Evolutionary conservation across 2,113 vertebrate species (phyloP).

Genomic region (Ptilonorhynchus violaceus): DNA sequence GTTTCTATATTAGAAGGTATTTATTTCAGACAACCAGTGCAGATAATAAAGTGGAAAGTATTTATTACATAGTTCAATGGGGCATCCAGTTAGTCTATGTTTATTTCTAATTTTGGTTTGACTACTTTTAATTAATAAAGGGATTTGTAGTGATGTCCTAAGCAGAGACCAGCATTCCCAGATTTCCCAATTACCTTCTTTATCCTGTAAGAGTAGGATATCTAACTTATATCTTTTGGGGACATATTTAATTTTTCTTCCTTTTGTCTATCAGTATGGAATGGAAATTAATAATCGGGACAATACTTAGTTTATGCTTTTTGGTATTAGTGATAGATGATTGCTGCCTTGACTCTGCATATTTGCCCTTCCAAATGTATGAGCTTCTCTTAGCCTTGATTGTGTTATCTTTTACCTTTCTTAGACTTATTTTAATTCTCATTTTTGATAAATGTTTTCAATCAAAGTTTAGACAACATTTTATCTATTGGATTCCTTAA

Average conservation of each 20-base stretch:
- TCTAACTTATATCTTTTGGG: not conserved
- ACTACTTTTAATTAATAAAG: not conserved
- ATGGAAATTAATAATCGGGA: not conserved
- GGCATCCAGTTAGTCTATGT: not conserved
- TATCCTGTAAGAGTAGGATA: not conserved
- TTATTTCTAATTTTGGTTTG: not conserved
- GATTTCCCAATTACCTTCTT: not conserved
- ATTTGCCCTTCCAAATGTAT: not conserved
- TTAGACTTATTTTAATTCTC: not conserved
- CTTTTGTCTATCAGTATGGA: not conserved
- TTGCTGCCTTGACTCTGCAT: not conserved
- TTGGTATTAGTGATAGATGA: not conserved
- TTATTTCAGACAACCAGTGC: not conserved
- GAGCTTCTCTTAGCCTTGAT: not conserved
- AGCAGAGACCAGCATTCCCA: not conserved
- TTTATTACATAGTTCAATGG: not conserved
- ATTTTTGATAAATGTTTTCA: not conserved
- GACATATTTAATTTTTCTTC: not conserved
- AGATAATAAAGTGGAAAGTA: not conserved
- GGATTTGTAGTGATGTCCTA: not conserved
- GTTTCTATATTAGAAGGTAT: not conserved
- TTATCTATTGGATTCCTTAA: not conserved
- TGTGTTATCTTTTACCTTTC: not conserved
- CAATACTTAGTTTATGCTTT: not conserved
- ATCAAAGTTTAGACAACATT: not conserved